phyloP scores from a whole-genome alignment of 2,888 invertebrate genomes.

The Phengaris alcon region DNA sequence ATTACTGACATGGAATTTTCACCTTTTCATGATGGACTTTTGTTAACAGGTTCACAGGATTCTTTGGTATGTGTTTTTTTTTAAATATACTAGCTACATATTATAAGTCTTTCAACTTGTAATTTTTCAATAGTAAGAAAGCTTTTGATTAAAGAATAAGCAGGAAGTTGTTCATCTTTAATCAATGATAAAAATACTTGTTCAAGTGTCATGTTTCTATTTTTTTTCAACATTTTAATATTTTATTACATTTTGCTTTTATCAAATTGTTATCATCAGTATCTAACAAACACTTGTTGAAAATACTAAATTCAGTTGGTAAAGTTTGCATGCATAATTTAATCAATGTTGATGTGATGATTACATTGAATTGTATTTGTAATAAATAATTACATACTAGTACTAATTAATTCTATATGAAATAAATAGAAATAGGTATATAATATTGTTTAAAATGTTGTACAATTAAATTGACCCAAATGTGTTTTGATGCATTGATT shows the following conservation, averaged over 20 bases:
- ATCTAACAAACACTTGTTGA: no score
- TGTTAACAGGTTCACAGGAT: slow-evolving; percentile 94
- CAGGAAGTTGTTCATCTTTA: no score
- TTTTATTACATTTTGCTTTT: no score
- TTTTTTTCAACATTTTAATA: no score
- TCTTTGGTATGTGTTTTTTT: slow-evolving; percentile 80
- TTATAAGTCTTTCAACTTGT: neutral
- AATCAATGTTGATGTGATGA: neutral
- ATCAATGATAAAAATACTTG: no score
- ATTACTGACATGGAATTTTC: slow-evolving; percentile 97
- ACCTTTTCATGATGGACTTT: slow-evolving; percentile 94
- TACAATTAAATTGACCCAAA: slow-evolving; percentile 41
- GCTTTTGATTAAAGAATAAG: no score
- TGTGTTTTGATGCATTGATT: slow-evolving; percentile 43
- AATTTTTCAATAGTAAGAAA: neutral
- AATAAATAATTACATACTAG: slow-evolving; percentile 5
- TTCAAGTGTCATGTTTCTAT: no score
- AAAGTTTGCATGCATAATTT: neutral
- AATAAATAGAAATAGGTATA: neutral
- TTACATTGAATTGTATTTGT: neutral
- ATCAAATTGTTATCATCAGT: no score
- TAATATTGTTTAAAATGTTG: slow-evolving; percentile 18
- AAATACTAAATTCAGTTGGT: neutral
- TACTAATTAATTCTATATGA: slow-evolving; percentile 5
- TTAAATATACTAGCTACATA: neutral